These are phyloP conservation scores for Eristalinus sepulchralis DNA, from an alignment of 2,888 invertebrate genomes.

Conservation along the genomic window DNA sequence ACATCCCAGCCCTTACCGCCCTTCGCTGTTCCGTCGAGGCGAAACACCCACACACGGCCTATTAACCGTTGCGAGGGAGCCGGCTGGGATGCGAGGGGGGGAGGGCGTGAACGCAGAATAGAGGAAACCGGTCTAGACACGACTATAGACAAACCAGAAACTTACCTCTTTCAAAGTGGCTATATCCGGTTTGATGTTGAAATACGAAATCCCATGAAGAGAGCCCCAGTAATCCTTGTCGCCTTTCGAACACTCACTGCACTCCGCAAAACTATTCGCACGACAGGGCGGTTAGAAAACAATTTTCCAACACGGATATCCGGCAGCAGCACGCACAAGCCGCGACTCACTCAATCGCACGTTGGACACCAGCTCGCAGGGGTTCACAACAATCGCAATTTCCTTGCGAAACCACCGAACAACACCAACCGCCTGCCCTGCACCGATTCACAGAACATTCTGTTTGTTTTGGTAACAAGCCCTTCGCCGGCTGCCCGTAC, in stretches of 20 bases:
- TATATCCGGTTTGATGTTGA: conserved; percentile 50
- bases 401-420: not conserved
- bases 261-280: conserved; percentile 51
- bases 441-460: conserved; percentile 16
- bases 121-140: conserved; percentile 47
- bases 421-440: conserved; percentile 11
- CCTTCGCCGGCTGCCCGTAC: conserved; percentile 3
- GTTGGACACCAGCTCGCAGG: conserved; percentile 11
- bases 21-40: not conserved
- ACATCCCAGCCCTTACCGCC: conserved; percentile 23
- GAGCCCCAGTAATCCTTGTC: conserved; percentile 41
- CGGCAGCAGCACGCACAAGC: conserved; percentile 40
- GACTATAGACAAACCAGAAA: conserved; percentile 33
- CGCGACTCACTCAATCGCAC: conserved; percentile 53
- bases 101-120: not conserved
- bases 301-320: conserved; percentile 59
- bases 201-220: conserved; percentile 5
- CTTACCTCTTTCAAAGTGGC: conserved; percentile 47
- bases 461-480: not conserved
- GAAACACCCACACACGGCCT: not conserved
- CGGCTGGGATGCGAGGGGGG: not conserved
- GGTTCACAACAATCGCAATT: conserved; percentile 9
- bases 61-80: not conserved
- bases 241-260: conserved; percentile 11
- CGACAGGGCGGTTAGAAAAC: conserved; percentile 37